Evolutionary conservation across 92 coral and sea anemone genomes (phyloP).

Genomic region (Virgularia gustaviana): DNA sequence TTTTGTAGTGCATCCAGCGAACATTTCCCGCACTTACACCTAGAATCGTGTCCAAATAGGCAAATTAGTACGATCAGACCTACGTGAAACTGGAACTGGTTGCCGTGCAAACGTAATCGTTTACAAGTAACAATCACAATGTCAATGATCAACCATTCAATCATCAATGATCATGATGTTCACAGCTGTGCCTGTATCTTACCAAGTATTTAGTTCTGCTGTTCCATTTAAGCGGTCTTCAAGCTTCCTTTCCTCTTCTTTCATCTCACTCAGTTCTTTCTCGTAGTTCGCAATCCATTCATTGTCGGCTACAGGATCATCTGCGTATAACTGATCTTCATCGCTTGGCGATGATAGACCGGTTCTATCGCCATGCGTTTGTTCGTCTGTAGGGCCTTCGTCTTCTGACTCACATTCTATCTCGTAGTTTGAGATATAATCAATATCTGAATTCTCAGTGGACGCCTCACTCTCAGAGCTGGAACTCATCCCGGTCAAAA

Average conservation of each 20-base stretch:
- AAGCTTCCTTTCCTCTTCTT: constrained; percentile 12
- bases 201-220: constrained; percentile 34
- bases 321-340: constrained; percentile 40
- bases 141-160: too few relatives aligned
- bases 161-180: too few relatives aligned
- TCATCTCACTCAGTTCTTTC: constrained; percentile 31
- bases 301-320: constrained; percentile 50
- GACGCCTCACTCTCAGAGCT: too few relatives aligned
- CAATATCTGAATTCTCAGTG: neutral
- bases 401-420: neutral
- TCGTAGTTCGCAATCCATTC: constrained; percentile 44
- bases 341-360: constrained; percentile 23
- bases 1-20: constrained; percentile 26
- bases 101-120: too few relatives aligned
- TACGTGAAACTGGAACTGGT: too few relatives aligned
- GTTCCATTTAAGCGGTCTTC: constrained; percentile 35
- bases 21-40: constrained; percentile 59
- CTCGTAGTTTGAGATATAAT: neutral
- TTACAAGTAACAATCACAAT: too few relatives aligned
- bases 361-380: too few relatives aligned
- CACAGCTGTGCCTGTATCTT: too few relatives aligned
- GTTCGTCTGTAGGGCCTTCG: too few relatives aligned
- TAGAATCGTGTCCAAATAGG: neutral
- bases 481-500: too few relatives aligned
- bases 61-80: too few relatives aligned